phyloP scores from a whole-genome alignment of 2,888 invertebrate species.

The Gisinianus flammeolus region DNA sequence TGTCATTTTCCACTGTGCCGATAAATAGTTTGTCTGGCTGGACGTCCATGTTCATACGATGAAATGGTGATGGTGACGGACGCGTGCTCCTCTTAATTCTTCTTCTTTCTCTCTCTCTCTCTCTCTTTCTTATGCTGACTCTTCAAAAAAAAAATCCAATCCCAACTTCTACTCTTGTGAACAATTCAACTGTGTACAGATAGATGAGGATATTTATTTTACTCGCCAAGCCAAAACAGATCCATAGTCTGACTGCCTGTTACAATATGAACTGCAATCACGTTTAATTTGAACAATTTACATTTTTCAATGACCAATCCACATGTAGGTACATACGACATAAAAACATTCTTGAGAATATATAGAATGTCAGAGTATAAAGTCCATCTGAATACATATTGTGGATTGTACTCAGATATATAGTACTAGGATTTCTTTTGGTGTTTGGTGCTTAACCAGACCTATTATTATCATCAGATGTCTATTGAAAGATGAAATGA shows the following conservation, averaged over 20 bases:
- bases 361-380: neutral
- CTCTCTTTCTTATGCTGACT: slow-evolving; percentile 1
- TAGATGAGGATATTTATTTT: neutral
- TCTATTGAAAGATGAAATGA: slow-evolving; percentile 22
- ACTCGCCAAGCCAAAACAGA: neutral
- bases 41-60: neutral
- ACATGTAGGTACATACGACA: neutral
- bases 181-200: neutral
- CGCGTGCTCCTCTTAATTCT: slow-evolving; percentile 33
- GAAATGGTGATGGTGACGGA: slow-evolving; percentile 24
- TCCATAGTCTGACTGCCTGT: no score
- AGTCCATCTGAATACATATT: neutral
- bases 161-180: neutral
- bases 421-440: no score
- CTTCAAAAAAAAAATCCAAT: slow-evolving; percentile 7
- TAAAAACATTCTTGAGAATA: neutral
- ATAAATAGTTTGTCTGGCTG: slow-evolving; percentile 35
- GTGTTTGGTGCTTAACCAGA: neutral
- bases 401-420: neutral
- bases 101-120: neutral
- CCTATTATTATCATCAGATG: slow-evolving; percentile 31
- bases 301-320: slow-evolving; percentile 18
- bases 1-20: slow-evolving; percentile 50
- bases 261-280: slow-evolving; percentile 17
- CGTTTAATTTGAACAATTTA: slow-evolving; percentile 30